A percentile compares a stretch with the other conserved stretches of the same genome.
Evolutionary conservation across 2,888 invertebrate species (phyloP).

Genomic region (Capitulum mitella): DNA sequence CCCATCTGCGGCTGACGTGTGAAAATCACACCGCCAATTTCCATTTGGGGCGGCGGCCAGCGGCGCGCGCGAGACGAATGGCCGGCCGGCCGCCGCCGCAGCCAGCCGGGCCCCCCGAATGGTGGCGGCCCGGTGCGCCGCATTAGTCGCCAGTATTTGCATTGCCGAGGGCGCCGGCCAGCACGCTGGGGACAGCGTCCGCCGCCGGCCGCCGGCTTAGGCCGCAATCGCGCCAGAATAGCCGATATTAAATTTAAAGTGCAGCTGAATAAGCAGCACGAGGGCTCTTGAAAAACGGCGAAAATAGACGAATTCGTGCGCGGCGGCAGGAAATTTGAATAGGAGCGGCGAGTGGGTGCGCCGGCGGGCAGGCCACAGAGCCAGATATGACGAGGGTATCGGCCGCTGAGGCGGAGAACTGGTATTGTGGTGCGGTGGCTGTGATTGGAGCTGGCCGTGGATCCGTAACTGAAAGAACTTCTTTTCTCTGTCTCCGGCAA

Average conservation of each 20-base stretch:
- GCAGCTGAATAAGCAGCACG: conserved; percentile 12
- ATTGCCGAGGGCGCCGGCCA: conserved; percentile 11
- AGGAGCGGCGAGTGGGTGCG: background rate
- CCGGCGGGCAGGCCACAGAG: too few relatives aligned
- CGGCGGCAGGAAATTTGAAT: conserved; percentile 1
- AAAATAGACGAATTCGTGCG: background rate
- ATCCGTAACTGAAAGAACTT: too few relatives aligned
- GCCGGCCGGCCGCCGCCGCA: background rate
- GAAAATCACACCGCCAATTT: conserved; percentile 3
- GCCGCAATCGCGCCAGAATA: conserved; percentile 14
- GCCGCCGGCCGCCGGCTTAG: background rate
- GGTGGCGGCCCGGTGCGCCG: background rate
- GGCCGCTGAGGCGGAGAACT: too few relatives aligned
- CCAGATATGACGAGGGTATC: too few relatives aligned
- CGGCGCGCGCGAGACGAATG: background rate
- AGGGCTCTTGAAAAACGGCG: background rate
- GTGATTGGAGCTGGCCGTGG: too few relatives aligned
- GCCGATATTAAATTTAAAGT: conserved; percentile 24
- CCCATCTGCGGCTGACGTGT: background rate
- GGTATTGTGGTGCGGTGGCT: too few relatives aligned
- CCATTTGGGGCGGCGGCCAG: background rate
- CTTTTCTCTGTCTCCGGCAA: too few relatives aligned
- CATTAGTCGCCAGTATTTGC: conserved; percentile 6
- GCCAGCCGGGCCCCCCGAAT: background rate
- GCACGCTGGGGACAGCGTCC: background rate